Evolutionary conservation across 2,888 invertebrate species (phyloP).

Genomic region (Limnephilus marmoratus): DNA sequence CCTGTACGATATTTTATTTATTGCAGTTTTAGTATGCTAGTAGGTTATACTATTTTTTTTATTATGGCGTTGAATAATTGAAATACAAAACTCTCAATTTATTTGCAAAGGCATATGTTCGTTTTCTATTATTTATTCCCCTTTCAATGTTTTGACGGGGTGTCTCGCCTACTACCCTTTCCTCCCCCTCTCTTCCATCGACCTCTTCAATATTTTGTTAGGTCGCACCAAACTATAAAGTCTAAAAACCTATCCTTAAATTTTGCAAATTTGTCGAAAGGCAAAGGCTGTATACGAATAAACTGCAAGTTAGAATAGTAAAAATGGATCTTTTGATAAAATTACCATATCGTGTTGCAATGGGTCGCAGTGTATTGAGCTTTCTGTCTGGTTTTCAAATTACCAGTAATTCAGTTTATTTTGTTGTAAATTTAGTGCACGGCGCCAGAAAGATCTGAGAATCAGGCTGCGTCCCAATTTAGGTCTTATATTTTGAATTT

Average conservation of each 20-base stretch:
- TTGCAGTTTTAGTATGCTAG: not conserved
- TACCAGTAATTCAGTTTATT: not conserved
- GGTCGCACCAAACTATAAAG: not conserved
- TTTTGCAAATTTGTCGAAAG: not conserved
- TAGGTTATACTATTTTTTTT: not conserved
- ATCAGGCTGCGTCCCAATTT: not conserved
- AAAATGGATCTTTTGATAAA: not conserved
- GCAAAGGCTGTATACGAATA: not conserved
- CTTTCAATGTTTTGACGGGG: slow-evolving; percentile 31
- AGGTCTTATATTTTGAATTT: not conserved
- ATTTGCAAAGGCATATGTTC: not conserved
- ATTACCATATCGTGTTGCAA: not conserved
- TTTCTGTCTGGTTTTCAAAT: slow-evolving; percentile 16
- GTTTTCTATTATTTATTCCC: slow-evolving; percentile 10
- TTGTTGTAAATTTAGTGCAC: not conserved
- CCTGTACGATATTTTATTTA: not conserved
- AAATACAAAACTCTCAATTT: not conserved
- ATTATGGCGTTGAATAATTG: not conserved
- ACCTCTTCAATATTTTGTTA: slow-evolving; percentile 1
- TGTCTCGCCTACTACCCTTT: not conserved
- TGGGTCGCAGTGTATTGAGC: slow-evolving; percentile 13
- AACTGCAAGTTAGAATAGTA: not conserved
- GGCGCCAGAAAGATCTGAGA: not conserved
- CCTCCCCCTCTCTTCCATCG: not conserved
- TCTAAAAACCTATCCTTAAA: not conserved